Conservation (phyloP, 2,113 vertebrate species). For the Periophthalmodon schlosseri region DNA sequence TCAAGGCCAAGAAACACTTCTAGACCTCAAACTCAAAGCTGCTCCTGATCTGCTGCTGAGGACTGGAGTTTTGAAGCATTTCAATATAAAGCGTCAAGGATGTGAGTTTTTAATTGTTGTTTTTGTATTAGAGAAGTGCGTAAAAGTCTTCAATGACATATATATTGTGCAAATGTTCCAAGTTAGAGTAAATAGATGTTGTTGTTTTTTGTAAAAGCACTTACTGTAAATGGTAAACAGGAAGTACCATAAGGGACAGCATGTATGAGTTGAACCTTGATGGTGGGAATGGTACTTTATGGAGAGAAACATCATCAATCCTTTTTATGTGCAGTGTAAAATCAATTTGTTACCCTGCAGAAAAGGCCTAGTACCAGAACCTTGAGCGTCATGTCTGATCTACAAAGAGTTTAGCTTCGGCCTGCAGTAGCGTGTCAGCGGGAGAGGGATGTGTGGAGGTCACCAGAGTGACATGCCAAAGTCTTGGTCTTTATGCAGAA, state of each 20-base stretch:
- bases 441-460: neutral
- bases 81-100: neutral
- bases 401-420: neutral
- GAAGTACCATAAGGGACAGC: neutral
- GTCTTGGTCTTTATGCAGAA: conserved; percentile 8
- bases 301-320: neutral
- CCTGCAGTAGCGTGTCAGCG: neutral
- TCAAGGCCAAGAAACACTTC: conserved; percentile 9
- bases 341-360: neutral
- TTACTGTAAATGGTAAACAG: neutral
- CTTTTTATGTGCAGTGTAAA: neutral
- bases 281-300: neutral
- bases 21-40: neutral
- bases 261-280: neutral
- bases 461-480: neutral
- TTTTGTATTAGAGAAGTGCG: neutral
- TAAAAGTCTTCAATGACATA: neutral
- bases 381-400: neutral
- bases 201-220: neutral
- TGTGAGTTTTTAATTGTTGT: neutral
- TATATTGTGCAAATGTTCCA: neutral
- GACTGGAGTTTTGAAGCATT: conserved; percentile 22
- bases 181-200: too few relatives aligned
- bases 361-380: neutral
- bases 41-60: neutral